Evolutionary conservation across 2,888 invertebrate genomes (phyloP), one percentile per base, ranked within the genome.

Genomic region (Allolobophora icterica): DNA sequence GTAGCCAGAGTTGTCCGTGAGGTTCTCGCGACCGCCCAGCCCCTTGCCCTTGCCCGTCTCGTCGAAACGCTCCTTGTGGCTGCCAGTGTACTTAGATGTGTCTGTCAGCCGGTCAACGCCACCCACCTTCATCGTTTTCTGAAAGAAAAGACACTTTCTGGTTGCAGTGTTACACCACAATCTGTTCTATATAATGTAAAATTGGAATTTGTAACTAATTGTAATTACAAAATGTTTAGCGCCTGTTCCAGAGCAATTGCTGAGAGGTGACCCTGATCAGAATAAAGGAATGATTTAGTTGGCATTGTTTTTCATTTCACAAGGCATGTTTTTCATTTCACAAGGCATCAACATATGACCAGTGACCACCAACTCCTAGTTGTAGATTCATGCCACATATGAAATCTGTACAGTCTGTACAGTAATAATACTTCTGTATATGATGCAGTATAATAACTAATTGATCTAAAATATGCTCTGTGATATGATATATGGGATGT

Each of bases 11-110:
- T 92, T 93, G 13, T 94, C 93, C 15, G 90, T 92, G 19, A 89
- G 89, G 35, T 94, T 93, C 33, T 71, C 93, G 8, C 94, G 92
- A 0, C 94, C 94, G 8, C 92, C 93, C 11, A 92, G 90, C 24
- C 94, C 94, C 90, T 94, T 94, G 5, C 94, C 94, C 91, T 94
- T 94, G 4, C 94, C 94, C 33, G 52, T 84, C 11, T 92, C 93
- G 89, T 94, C 94, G 92, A 94, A 94, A 13, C 94, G 91, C 91
- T 94, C 93, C 91, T 94, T 94, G 92, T 94, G 94, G 33, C 94
- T 91, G 0, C 94, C 94, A 0, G 94, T 94, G 92, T 94, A 94
- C 52, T 93, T 91, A 1, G 93, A 91, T 0, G 93, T 91, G 91
- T 94, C 94, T 0, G 94, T 94, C 93, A 94, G 90, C 40, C 93